Base-by-base conservation (phyloP, 2,888 invertebrate species). In the Melangyna quadrimaculata region DNA sequence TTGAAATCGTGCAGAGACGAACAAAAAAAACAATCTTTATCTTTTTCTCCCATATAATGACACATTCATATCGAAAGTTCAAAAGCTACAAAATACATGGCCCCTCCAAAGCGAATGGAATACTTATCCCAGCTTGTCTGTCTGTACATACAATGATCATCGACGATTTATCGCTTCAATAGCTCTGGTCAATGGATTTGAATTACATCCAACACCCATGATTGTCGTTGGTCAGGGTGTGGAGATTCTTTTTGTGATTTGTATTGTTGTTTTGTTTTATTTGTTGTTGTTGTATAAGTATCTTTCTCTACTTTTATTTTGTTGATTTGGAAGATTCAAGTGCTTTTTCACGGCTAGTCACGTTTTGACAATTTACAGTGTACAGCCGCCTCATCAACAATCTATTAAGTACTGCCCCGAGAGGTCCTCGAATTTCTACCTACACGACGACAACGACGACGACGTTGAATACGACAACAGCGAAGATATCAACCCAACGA, bases 311-410 rank as follows among this genome's bases (percentile, higher is more conserved):
- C 29, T 77, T 77, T 73, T 35, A 72, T 77, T 80, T 73, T 19
- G 77, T 77, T 77, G 86, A 80, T 43, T 86, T 80, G 86, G 81
- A 70, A 77, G 77, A 81, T 78, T 86, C 86, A 86, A 86, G 86
- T 86, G 86, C 70, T 86, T 78, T 86, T 86, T 86, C 86, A 73
- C 80, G 81, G 73, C 78, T 80, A 86, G 86, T 86, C 86, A 86
- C 86, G 86, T 86, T 86, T 81, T 81, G 86, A 81, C 86, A 86
- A 86, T 86, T 86, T 86, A 86, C 86, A 65, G 81, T 86, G 80
- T 86, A 86, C 77, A 77, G 81, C 80, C 86, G 86, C 77, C 80
- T 86, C 86, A 86, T 86, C 86, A 86, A 86, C 86, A 86, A 86
- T 86, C 86, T 81, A 86, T 86, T 86, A 81, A 86, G 86, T 86